Evolutionary conservation across 2,888 invertebrate species (phyloP).

Genomic region (Ptychoptera contaminata): DNA sequence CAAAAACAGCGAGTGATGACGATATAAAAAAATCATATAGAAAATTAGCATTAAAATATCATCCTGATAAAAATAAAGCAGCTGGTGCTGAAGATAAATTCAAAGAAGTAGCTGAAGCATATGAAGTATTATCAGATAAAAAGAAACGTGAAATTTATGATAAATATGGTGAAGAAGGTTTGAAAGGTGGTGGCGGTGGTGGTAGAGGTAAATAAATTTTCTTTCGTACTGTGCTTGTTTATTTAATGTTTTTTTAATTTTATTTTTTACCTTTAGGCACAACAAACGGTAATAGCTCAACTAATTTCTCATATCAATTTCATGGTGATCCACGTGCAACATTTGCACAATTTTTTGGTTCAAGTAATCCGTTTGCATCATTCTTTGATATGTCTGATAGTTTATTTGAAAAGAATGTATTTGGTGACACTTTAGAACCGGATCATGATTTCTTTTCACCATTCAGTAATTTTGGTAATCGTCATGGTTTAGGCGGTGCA

Average conservation of each 20-base stretch:
- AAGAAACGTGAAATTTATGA: slow-evolving; percentile 93
- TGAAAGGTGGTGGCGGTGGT: slow-evolving; percentile 59
- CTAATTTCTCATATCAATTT: slow-evolving; percentile 70
- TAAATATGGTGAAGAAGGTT: slow-evolving; percentile 81
- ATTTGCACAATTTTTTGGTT: slow-evolving; percentile 96
- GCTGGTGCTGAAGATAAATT: slow-evolving; percentile 91
- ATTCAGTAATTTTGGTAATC: slow-evolving; percentile 51
- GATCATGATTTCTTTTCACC: slow-evolving; percentile 67
- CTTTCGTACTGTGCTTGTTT: not conserved
- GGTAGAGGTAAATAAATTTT: slow-evolving; percentile 30
- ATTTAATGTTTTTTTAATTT: not conserved
- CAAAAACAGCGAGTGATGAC: slow-evolving; percentile 79
- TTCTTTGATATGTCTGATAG: slow-evolving; percentile 66
- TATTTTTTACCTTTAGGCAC: slow-evolving; percentile 31
- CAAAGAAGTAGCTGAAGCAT: slow-evolving; percentile 95
- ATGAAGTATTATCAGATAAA: slow-evolving; percentile 91
- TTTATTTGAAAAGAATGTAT: slow-evolving; percentile 44
- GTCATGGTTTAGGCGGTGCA: slow-evolving; percentile 58
- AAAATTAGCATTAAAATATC: slow-evolving; percentile 92
- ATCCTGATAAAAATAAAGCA: slow-evolving; percentile 96
- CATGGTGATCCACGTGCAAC: slow-evolving; percentile 94
- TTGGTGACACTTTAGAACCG: slow-evolving; percentile 57
- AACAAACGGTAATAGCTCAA: slow-evolving; percentile 42
- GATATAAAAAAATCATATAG: slow-evolving; percentile 96
- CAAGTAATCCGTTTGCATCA: slow-evolving; percentile 81